These are phyloP conservation scores for Chiridota heheva DNA, from an alignment of 35 echinoderm and acorn worm species.

Conservation along the genomic window DNA sequence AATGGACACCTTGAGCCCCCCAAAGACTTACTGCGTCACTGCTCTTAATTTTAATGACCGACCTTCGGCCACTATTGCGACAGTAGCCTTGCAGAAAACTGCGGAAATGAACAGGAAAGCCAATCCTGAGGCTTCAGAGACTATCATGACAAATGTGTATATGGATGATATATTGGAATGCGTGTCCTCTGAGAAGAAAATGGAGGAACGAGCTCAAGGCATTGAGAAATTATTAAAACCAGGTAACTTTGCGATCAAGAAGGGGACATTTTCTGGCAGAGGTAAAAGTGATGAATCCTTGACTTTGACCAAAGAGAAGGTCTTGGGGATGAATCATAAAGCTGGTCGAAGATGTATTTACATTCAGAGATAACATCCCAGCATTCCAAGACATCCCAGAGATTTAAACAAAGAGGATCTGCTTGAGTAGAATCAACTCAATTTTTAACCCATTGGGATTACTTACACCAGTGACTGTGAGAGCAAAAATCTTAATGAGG, in stretches of 20 bases:
- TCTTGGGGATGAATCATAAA: slow-evolving; percentile 17
- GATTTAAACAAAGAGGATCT: slow-evolving; percentile 22
- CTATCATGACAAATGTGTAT: slow-evolving; percentile 17
- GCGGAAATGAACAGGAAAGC: slow-evolving; percentile 23
- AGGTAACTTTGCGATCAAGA: slow-evolving; percentile 43
- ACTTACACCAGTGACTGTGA: slow-evolving; percentile 46
- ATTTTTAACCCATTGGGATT: slow-evolving; percentile 41
- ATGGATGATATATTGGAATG: slow-evolving; percentile 46
- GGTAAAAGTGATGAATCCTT: not conserved
- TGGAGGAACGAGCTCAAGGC: not conserved
- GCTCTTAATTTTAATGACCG: slow-evolving; percentile 41
- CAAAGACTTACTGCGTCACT: slow-evolving; percentile 30
- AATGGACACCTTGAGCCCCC: not conserved
- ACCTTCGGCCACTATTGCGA: slow-evolving; percentile 34
- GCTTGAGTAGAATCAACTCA: slow-evolving; percentile 33
- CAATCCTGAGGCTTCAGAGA: slow-evolving; percentile 13
- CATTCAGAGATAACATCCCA: not conserved
- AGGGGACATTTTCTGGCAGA: not conserved
- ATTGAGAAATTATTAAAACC: slow-evolving; percentile 27
- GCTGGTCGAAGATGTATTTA: not conserved
- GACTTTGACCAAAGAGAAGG: slow-evolving; percentile 3
- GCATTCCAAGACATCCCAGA: slow-evolving; percentile 38
- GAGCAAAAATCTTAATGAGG: slow-evolving; percentile 53
- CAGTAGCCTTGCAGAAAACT: slow-evolving; percentile 27
- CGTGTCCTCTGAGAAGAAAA: not conserved